A percentile compares a stretch with the other conserved stretches of the same genome.
Conservation (phyloP, 2,113 vertebrate species). For the Gnathonemus longibarbis region DNA sequence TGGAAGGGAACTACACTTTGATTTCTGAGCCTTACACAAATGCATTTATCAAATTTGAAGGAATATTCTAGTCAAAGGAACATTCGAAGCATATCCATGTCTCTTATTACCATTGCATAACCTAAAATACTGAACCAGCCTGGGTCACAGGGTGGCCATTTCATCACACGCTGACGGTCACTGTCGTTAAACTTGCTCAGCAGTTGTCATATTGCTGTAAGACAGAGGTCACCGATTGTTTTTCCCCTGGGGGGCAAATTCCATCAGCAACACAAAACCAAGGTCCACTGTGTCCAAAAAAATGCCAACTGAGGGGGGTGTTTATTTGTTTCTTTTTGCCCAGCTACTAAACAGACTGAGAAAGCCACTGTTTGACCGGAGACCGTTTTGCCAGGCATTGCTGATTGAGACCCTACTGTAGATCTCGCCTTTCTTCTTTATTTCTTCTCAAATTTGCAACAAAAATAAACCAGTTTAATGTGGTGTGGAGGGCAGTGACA, state of each 20-base stretch:
- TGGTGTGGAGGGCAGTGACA: conserved; percentile 13
- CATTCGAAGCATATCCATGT: not conserved
- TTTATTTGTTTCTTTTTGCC: not conserved
- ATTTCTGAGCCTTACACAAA: not conserved
- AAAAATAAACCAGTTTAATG: conserved; percentile 30
- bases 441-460: not conserved
- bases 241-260: not conserved
- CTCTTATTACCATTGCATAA: not conserved
- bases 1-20: not conserved
- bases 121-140: not conserved
- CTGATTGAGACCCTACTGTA: not conserved
- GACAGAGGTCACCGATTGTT: not conserved
- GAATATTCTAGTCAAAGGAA: not conserved
- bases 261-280: not conserved
- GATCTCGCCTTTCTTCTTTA: not conserved
- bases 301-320: not conserved
- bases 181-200: not conserved
- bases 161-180: not conserved
- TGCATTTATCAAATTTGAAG: not conserved
- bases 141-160: not conserved
- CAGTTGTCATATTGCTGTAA: not conserved
- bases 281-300: not conserved
- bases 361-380: not conserved
- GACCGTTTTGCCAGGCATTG: not conserved
- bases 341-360: not conserved